Conservation (phyloP, 1,140 invertebrate genomes). For the Stenopsyche tienmushanensis region DNA sequence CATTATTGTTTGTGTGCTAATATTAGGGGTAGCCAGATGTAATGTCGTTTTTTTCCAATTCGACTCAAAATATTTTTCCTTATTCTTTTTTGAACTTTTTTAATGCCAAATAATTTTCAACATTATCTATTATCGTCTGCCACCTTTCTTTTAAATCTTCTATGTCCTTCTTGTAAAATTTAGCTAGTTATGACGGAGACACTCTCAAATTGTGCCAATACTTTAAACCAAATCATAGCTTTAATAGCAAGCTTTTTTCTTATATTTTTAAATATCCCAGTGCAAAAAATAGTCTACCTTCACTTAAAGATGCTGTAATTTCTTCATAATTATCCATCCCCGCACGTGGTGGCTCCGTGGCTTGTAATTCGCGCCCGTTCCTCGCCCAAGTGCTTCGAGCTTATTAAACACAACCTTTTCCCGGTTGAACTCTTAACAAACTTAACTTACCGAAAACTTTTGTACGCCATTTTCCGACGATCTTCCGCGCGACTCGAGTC, state of each 20-base stretch:
- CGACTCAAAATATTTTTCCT: not conserved
- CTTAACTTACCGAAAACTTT: constrained; percentile 7
- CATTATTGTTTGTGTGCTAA: too few species aligned
- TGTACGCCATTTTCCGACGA: not conserved
- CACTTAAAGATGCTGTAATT: too few species aligned
- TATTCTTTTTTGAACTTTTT: not conserved
- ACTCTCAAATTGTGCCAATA: too few species aligned
- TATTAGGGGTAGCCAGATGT: too few species aligned
- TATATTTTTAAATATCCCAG: too few species aligned
- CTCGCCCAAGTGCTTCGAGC: not conserved
- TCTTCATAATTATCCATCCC: too few species aligned
- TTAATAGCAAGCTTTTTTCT: too few species aligned
- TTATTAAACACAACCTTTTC: constrained; percentile 10
- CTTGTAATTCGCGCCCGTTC: not conserved
- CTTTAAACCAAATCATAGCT: too few species aligned
- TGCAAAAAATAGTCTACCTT: too few species aligned
- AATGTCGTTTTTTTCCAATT: not conserved
- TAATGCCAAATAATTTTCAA: not conserved
- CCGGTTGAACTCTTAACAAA: constrained; percentile 13
- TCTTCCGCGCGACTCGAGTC: not conserved
- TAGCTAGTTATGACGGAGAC: not conserved
- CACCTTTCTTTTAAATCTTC: too few species aligned
- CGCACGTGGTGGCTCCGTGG: not conserved
- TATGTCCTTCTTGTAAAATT: not conserved
- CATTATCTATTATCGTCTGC: not conserved